These are phyloP conservation scores for Ancistrus triradiatus DNA, from an alignment of 2,113 vertebrate species.

Conservation along the genomic window DNA sequence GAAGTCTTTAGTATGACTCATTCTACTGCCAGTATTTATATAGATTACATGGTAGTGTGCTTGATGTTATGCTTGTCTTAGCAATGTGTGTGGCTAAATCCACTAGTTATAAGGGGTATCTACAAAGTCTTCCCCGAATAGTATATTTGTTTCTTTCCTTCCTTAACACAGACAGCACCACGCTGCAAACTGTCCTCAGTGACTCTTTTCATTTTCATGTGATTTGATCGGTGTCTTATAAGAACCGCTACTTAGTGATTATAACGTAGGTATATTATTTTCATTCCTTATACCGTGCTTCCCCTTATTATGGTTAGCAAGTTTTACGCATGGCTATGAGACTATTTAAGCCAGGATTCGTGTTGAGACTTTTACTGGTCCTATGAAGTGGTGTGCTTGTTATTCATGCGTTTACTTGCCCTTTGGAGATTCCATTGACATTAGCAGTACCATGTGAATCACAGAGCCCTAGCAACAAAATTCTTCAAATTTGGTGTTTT, in stretches of 20 bases:
- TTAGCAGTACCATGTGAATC: conserved; percentile 20
- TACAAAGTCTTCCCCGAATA: not conserved
- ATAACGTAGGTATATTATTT: no score
- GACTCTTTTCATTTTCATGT: no score
- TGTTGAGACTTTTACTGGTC: not conserved
- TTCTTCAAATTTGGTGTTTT: not conserved
- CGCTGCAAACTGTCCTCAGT: no score
- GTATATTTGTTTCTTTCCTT: no score
- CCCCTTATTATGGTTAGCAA: not conserved
- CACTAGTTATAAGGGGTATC: not conserved
- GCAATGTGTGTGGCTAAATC: not conserved
- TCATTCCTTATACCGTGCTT: no score
- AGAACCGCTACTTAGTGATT: no score
- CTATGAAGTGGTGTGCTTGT: not conserved
- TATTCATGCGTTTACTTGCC: not conserved
- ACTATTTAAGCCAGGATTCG: not conserved
- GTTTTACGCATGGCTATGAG: not conserved
- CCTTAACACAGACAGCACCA: no score
- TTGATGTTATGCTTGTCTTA: not conserved
- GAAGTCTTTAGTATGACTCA: not conserved
- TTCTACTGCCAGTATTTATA: not conserved
- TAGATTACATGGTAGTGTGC: not conserved
- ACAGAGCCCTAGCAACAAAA: conserved; percentile 6
- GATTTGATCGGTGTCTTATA: no score
- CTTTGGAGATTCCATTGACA: not conserved